Percentiles rank a stretch among this genome's conserved stretches.
These are phyloP conservation scores for Oscarella lobularis DNA, from an alignment of 37 sponge, comb jelly and placozoan species.

Conservation along the genomic window DNA sequence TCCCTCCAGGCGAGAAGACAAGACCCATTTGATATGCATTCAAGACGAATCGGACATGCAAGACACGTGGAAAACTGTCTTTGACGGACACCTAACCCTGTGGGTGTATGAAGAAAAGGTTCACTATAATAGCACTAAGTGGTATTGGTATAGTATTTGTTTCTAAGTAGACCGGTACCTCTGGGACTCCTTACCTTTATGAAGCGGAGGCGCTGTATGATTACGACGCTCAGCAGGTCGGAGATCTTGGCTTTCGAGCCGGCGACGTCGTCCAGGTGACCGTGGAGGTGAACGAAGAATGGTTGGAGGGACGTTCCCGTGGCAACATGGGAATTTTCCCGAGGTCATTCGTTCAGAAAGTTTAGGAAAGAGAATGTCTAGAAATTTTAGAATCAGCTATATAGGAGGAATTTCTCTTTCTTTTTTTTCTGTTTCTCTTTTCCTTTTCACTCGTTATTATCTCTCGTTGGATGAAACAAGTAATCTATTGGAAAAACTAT, in stretches of 20 bases:
- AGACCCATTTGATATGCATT: constrained; percentile 16
- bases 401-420: too few relatives aligned
- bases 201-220: constrained; percentile 42
- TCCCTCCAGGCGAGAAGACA: constrained; percentile 24
- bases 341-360: constrained; percentile 34
- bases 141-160: not conserved
- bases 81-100: constrained; percentile 47
- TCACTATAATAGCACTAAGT: not conserved
- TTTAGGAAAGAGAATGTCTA: too few relatives aligned
- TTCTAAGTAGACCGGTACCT: constrained; percentile 1
- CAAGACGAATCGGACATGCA: constrained; percentile 21
- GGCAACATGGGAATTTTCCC: constrained; percentile 69
- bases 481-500: not conserved
- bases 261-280: constrained; percentile 54
- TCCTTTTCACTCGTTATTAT: too few relatives aligned
- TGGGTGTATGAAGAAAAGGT: constrained; percentile 80
- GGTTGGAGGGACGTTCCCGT: constrained; percentile 46
- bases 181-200: not conserved
- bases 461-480: not conserved
- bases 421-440: too few relatives aligned
- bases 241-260: constrained; percentile 52
- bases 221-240: constrained; percentile 38
- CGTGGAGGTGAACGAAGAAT: constrained; percentile 64
- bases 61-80: constrained; percentile 14
- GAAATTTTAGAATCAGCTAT: too few relatives aligned